These are phyloP conservation scores for Anomalospiza imberbis DNA, from an alignment of 2,797 vertebrate species.

Conservation along the genomic window DNA sequence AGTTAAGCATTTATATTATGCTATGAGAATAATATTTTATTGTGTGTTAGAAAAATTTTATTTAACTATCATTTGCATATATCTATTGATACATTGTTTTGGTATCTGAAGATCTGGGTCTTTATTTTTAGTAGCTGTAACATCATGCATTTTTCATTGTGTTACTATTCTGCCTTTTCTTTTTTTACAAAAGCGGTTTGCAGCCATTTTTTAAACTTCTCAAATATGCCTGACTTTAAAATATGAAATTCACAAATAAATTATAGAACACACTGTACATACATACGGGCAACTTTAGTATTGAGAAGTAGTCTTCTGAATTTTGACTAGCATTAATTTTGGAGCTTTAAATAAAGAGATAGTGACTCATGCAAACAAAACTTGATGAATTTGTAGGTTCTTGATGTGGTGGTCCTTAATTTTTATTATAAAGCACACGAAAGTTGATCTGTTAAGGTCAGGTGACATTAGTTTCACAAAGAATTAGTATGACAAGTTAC, in stretches of 20 bases:
- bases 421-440: neutral
- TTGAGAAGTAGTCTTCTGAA: neutral
- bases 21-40: neutral
- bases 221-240: neutral
- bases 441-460: neutral
- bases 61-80: neutral
- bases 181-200: neutral
- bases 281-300: neutral
- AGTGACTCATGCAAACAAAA: neutral
- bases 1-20: neutral
- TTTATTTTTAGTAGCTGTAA: neutral
- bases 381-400: neutral
- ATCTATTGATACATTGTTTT: neutral
- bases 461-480: neutral
- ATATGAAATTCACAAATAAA: neutral
- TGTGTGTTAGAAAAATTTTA: neutral
- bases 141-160: neutral
- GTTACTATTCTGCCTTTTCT: neutral
- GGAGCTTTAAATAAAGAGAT: neutral
- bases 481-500: neutral
- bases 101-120: neutral
- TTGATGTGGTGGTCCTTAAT: neutral
- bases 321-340: neutral
- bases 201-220: neutral
- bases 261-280: neutral